These are phyloP conservation scores for Crenuchus spilurus DNA, from an alignment of 2,797 vertebrate species.

Conservation along the genomic window DNA sequence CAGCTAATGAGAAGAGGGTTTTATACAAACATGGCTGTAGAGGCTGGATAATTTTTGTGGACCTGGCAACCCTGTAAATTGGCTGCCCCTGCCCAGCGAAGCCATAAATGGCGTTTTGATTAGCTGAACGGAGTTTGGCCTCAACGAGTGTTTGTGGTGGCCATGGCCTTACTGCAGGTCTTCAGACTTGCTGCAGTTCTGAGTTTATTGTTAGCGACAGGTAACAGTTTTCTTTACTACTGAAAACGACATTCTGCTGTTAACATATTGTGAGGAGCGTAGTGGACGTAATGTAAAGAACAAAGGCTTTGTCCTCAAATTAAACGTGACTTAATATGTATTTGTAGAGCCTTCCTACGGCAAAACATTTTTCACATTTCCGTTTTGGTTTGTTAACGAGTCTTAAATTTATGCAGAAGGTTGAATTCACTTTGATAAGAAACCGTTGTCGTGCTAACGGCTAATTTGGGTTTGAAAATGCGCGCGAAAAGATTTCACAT, in stretches of 20 bases:
- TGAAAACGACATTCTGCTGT: too few species aligned
- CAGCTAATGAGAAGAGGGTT: neutral
- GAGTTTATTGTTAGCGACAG: constrained; percentile 16
- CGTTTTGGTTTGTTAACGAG: too few species aligned
- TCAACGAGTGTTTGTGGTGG: neutral
- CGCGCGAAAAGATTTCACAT: too few species aligned
- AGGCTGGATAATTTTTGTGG: too few species aligned
- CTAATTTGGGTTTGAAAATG: too few species aligned
- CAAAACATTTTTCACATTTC: too few species aligned
- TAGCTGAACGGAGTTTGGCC: neutral
- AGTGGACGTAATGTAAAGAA: neutral
- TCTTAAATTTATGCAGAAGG: too few species aligned
- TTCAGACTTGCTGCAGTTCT: constrained; percentile 7
- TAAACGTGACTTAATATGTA: too few species aligned
- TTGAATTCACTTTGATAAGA: too few species aligned
- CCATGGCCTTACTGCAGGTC: constrained; percentile 33
- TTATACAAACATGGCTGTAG: neutral
- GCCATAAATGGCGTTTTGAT: neutral
- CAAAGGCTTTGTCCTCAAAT: too few species aligned
- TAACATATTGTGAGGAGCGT: neutral
- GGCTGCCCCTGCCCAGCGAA: neutral
- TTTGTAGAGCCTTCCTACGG: too few species aligned
- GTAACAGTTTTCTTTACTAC: constrained; percentile 9
- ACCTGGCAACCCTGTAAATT: constrained; percentile 11
- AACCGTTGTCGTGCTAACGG: too few species aligned